Conservation (phyloP, 2,888 invertebrate genomes). For the Limnephilus marmoratus region DNA sequence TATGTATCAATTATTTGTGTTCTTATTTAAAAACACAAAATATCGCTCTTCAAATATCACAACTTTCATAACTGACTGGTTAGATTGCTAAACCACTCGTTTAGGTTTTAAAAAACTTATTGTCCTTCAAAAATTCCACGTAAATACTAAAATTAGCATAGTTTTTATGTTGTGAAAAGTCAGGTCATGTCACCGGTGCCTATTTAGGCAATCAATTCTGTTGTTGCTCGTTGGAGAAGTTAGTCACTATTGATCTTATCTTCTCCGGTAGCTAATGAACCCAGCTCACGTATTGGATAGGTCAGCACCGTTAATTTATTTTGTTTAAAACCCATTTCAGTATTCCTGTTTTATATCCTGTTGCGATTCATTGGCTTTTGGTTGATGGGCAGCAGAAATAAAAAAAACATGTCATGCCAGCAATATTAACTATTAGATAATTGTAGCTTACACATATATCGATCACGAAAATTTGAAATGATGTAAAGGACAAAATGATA, state of each 20-base stretch:
- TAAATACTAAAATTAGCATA: neutral
- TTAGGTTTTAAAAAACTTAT: neutral
- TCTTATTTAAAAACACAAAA: too few relatives aligned
- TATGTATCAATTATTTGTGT: too few relatives aligned
- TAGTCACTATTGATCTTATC: conserved; percentile 21
- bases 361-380: neutral
- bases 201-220: neutral
- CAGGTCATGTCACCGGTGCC: neutral
- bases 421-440: neutral
- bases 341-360: neutral
- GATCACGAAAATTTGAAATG: too few relatives aligned
- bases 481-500: too few relatives aligned
- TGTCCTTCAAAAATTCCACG: neutral
- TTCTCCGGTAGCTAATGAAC: neutral
- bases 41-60: too few relatives aligned
- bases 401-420: neutral
- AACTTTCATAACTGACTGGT: too few relatives aligned
- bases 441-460: too few relatives aligned
- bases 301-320: neutral
- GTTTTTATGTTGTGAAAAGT: neutral
- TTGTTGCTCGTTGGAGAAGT: neutral
- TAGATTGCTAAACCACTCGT: neutral
- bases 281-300: conserved; percentile 18
- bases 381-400: neutral
- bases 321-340: neutral